A percentile compares a stretch with the other conserved stretches of the same genome.
These are phyloP conservation scores for Akabosia matsudoensis DNA, from an alignment of 1,140 invertebrate genomes.

Conservation along the genomic window DNA sequence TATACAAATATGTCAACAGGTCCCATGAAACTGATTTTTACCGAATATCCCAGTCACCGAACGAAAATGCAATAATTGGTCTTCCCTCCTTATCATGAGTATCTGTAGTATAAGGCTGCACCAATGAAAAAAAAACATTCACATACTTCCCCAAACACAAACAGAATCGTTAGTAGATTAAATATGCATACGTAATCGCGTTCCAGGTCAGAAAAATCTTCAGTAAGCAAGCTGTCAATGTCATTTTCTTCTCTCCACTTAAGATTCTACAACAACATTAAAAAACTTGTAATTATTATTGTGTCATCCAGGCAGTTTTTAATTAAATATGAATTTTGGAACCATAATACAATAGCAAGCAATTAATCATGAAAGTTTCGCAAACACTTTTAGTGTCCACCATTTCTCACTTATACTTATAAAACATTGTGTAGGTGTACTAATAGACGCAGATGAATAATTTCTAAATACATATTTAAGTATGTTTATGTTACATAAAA, in stretches of 20 bases:
- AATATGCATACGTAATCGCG: conserved; percentile 9
- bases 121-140: background rate
- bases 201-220: conserved; percentile 12
- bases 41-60: conserved; percentile 16
- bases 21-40: no score
- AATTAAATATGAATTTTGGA: background rate
- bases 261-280: background rate
- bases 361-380: no score
- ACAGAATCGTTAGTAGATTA: no score
- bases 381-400: no score
- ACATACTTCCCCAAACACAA: no score
- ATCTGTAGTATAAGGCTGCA: conserved; percentile 6
- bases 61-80: conserved; percentile 2
- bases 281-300: background rate
- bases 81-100: conserved; percentile 9
- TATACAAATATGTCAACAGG: no score
- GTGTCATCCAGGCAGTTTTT: background rate
- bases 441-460: no score
- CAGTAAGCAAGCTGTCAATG: conserved; percentile 1
- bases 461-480: background rate
- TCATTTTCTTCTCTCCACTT: conserved; percentile 21
- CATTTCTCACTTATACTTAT: no score
- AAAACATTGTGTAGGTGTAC: no score
- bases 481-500: background rate
- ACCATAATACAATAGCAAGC: no score